phyloP scores from a whole-genome alignment of 2,797 vertebrate genomes.

The Oceanodroma leucorhoa region DNA sequence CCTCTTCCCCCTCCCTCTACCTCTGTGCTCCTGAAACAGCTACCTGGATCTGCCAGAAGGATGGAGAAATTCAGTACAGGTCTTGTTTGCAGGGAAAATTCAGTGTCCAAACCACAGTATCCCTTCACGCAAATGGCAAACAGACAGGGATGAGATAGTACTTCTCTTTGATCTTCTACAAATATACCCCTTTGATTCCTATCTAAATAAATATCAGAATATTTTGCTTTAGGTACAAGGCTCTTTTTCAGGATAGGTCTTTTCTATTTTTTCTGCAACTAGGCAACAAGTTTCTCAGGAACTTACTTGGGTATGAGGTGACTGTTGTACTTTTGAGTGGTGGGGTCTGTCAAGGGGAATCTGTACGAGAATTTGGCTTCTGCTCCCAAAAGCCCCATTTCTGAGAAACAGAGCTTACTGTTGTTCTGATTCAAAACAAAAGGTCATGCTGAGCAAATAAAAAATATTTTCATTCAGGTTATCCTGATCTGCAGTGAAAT shows the following conservation, averaged over 20 bases:
- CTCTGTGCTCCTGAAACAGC: neutral
- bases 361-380: neutral
- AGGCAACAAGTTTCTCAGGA: neutral
- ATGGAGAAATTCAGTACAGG: neutral
- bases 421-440: neutral
- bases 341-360: neutral
- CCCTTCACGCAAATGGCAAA: neutral
- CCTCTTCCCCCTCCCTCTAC: fast-evolving
- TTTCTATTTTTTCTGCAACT: neutral
- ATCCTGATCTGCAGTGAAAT: neutral
- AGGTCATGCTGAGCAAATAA: neutral
- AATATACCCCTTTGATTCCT: neutral
- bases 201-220: neutral
- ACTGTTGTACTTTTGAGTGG: neutral
- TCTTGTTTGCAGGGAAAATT: neutral
- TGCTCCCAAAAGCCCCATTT: neutral
- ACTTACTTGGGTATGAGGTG: neutral
- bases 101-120: neutral
- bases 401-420: neutral
- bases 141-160: neutral
- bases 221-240: neutral
- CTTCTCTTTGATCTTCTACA: neutral
- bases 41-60: neutral
- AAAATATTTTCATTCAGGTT: neutral
- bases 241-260: neutral